A percentile compares a stretch with the other conserved stretches of the same genome.
Conservation (phyloP, 2,797 vertebrate genomes). For the Danio jaintianensis region DNA sequence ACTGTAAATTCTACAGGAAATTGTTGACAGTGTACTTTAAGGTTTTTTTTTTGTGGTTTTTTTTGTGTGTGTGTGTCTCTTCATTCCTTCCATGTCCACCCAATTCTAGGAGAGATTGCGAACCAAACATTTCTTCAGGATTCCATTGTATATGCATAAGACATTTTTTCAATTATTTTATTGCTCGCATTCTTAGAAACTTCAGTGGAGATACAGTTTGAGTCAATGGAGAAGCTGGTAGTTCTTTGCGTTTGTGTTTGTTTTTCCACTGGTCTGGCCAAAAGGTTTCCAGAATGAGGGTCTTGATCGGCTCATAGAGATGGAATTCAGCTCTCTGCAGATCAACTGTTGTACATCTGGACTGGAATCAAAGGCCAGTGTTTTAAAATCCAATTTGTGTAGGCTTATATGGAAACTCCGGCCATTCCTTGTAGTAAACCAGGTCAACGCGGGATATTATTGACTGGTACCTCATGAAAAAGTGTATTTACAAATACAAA, state of each 20-base stretch:
- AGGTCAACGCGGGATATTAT: neutral
- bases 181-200: conserved; percentile 12
- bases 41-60: no score
- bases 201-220: conserved; percentile 21
- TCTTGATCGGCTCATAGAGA: conserved; percentile 22
- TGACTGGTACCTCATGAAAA: neutral
- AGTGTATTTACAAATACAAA: neutral
- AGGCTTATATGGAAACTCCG: neutral
- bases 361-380: neutral
- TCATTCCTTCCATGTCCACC: neutral
- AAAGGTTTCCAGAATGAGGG: conserved; percentile 10
- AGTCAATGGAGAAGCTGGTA: conserved; percentile 15
- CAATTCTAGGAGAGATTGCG: neutral
- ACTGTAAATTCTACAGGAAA: no score
- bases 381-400: conserved; percentile 10
- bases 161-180: conserved; percentile 44
- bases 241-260: conserved; percentile 24
- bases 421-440: neutral
- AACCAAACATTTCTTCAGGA: neutral
- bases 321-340: conserved; percentile 30
- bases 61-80: no score
- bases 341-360: conserved; percentile 28
- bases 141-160: conserved; percentile 13
- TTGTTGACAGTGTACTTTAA: no score
- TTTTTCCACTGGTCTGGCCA: conserved; percentile 32